Evolutionary conservation across 37 sponge, comb jelly and placozoan species (phyloP), one percentile per base, ranked within the genome.

Genomic region (Mnemiopsis leidyi): DNA sequence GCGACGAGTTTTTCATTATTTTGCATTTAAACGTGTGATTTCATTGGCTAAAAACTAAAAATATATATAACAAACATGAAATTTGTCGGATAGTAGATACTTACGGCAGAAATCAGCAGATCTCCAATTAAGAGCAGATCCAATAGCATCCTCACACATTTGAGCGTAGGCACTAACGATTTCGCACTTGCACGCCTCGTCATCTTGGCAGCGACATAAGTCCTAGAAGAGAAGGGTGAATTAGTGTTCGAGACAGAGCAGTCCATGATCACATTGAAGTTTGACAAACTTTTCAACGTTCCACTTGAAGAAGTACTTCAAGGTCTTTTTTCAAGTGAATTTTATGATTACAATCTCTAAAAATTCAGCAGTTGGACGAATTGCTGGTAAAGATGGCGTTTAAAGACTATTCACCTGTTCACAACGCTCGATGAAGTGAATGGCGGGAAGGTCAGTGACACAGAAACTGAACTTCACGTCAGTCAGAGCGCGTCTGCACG

Each of bases 371-470:
- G n/a, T n/a, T n/a, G n/a, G n/a, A n/a, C n/a, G n/a, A n/a, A n/a
- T n/a, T n/a, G n/a, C n/a, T n/a, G n/a, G n/a, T n/a, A n/a, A n/a
- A n/a, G n/a, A n/a, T n/a, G n/a, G n/a, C n/a, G n/a, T n/a, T n/a
- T n/a, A n/a, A n/a, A n/a, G 61, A 48, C 9, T 18, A 48, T 13
- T 13, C 13, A 77, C 79, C 79, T 77, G 32, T 36, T 77, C 36
- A 20, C 90, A 85, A n/a, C 90, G 90, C 48, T 85, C 90, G 26
- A 85, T 33, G 30, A 85, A 85, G 90, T 85, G 39, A 5, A 85
- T 85, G 48, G 90, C 61, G 1, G 90, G 90, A n/a, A 85, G 32
- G 61, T 85, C 90, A 3, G 90, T 85, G 90, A 85, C 90, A 33
- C 90, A 85, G 90, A 85, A 85, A n/a, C 48, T 39, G 61, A 85